Evolutionary conservation across 2,888 invertebrate species (phyloP), one percentile per base, ranked within the genome.

Genomic region (Polydrusus pterygomalis): DNA sequence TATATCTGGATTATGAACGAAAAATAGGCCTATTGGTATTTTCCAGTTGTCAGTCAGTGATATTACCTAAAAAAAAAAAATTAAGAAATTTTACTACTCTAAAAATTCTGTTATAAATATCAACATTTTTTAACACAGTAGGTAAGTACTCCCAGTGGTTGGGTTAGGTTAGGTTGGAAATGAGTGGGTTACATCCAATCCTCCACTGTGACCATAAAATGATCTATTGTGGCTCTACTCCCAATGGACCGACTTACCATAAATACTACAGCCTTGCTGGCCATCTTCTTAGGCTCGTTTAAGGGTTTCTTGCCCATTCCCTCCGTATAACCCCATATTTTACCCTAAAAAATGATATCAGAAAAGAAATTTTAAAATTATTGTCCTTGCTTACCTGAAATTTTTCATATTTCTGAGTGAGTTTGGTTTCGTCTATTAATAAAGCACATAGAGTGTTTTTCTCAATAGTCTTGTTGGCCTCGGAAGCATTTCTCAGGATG

Each of bases 21-120:
- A 77, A 34, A 72, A 69, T 30, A 75, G 13, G 7, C 64, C 75
- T 20, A 75, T 43, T 43, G 77, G 77, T 6, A 77, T 71, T 60
- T 71, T 75, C 75, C 77, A 77, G 58, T 77, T 58, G 17, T 71
- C 58, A 10, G 43, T 74, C 15, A 67, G 25, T 25, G 77, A 77
- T 49, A 77, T 45, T 17, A 77, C 76, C 75, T 75, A 40, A 30
- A 64, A 54, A 56, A n/a, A 25, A 25, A 25, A 25, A 25, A 1
- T 25, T 25, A 25, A 25, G 1, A 25, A 25, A 25, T 40, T 40
- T 40, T 40, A 40, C 40, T 11, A 40, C 25, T 25, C 2, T 3
- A 25, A 25, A 3, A 5, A 1, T 3, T 1, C 25, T 3, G 25
- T 25, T 25, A 3, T 25, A 25, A 25, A 25, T 25, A 3, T 3